phyloP scores from a whole-genome alignment of 2,113 vertebrate species.

The Melanerpes aurifrons region DNA sequence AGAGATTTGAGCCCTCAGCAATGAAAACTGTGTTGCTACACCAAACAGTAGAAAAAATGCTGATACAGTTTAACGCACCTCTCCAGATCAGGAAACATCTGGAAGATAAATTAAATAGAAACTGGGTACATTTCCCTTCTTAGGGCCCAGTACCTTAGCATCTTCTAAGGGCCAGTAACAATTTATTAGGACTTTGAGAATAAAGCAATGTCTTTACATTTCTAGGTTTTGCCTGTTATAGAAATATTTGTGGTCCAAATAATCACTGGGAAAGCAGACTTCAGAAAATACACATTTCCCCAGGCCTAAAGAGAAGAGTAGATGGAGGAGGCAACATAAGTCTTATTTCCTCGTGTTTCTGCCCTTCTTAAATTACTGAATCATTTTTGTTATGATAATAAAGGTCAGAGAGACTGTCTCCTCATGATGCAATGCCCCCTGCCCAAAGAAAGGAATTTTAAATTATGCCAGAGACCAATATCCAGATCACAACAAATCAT shows the following conservation, averaged over 20 bases:
- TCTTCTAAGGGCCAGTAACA: neutral
- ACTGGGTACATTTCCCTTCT: neutral
- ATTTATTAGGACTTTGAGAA: neutral
- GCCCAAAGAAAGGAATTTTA: neutral
- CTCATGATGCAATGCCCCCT: neutral
- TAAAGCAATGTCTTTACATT: neutral
- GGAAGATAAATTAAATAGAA: neutral
- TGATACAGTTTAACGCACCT: neutral
- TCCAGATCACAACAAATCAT: neutral
- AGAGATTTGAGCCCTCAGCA: neutral
- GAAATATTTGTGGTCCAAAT: neutral
- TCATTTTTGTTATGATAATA: neutral
- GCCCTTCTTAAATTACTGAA: neutral
- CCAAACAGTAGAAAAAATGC: neutral
- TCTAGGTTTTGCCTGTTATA: neutral
- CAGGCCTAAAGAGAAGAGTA: neutral
- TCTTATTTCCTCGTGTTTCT: neutral
- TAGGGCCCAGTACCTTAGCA: neutral
- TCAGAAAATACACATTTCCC: neutral
- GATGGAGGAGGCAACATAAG: neutral
- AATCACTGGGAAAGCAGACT: neutral
- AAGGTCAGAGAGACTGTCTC: neutral
- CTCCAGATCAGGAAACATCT: neutral
- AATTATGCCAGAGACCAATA: neutral
- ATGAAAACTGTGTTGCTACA: neutral